Evolutionary conservation across 2,113 vertebrate species (phyloP), one percentile per base, ranked within the genome.

Genomic region (Mustela lutreola): DNA sequence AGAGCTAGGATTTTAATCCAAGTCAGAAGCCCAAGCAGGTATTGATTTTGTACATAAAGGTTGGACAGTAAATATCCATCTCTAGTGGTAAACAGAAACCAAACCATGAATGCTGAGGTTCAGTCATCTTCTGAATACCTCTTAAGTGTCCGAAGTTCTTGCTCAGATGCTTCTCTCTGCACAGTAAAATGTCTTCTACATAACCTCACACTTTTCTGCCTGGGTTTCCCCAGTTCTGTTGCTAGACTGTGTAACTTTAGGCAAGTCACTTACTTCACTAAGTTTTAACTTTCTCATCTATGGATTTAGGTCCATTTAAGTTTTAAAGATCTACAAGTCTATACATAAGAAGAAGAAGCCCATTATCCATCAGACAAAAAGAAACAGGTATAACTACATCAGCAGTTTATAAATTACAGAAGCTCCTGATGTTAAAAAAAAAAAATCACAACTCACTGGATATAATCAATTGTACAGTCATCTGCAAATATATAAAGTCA

Each of bases 1-100:
- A 91, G 85, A 88, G 33, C 33, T 75, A 79, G 26, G 21, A 90
- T 88, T 83, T 95, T 93, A 93, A 93, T 88, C 24, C 75, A 89
- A 28, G 70, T 60, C 19, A 42, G 10, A 73, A 14, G 10, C 16
- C 85, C 83, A 42, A 70, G 36, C 2, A 16, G 33, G 7, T 71
- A 73, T 0, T 82, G 53, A 87, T 79, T 83, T 65, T 67, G 15
- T 45, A 79, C 26, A n/a, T 62, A 31, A 89, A 86, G 3, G n/a
- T 18, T 92, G 11, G 50, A 67, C 21, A 90, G 85, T 81, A 82
- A 65, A 73, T 65, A 67, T 62, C 18, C 28, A 33, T 60, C 3
- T 79, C 63, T 85, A 48, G 36, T 21, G 33, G 73, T 71, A 71
- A 89, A 93, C 60, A 82, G 75, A 82, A 63, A 63, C 16, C 4